Evolutionary conservation across 2,797 vertebrate genomes (phyloP).

Genomic region (Fundulus diaphanus): DNA sequence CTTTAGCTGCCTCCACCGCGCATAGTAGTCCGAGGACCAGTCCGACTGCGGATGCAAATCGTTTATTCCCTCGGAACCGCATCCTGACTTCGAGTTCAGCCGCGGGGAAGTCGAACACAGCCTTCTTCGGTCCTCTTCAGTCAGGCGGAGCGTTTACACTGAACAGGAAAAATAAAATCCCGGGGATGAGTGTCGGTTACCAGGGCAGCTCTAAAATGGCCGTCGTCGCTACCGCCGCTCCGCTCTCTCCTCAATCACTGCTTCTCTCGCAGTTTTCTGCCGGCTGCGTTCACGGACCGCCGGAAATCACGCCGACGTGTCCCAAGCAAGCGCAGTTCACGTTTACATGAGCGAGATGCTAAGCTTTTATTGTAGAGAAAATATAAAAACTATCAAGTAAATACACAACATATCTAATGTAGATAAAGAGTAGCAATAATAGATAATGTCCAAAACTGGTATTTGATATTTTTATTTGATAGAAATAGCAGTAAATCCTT

Average conservation of each 20-base stretch:
- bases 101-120: slow-evolving; percentile 41
- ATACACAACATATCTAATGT: background rate
- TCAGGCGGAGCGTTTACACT: slow-evolving; percentile 40
- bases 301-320: background rate
- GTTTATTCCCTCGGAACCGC: slow-evolving; percentile 79
- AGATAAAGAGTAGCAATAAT: background rate
- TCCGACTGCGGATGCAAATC: slow-evolving; percentile 78
- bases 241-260: slow-evolving; percentile 67
- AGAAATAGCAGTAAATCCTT: background rate
- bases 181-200: slow-evolving; percentile 72
- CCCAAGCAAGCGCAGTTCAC: background rate
- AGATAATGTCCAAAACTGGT: background rate
- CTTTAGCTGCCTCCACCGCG: slow-evolving; percentile 83
- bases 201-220: slow-evolving; percentile 85
- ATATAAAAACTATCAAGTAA: background rate
- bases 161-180: slow-evolving; percentile 74
- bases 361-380: background rate
- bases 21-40: slow-evolving; percentile 83
- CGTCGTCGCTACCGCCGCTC: slow-evolving; percentile 79
- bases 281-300: slow-evolving; percentile 55
- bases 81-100: slow-evolving; percentile 78
- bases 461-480: background rate
- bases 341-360: background rate
- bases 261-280: slow-evolving; percentile 74
- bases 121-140: slow-evolving; percentile 56